phyloP scores from a whole-genome alignment of 30 jellyfish, hydroid and myxozoan species.

The Turritopsis dohrnii region DNA sequence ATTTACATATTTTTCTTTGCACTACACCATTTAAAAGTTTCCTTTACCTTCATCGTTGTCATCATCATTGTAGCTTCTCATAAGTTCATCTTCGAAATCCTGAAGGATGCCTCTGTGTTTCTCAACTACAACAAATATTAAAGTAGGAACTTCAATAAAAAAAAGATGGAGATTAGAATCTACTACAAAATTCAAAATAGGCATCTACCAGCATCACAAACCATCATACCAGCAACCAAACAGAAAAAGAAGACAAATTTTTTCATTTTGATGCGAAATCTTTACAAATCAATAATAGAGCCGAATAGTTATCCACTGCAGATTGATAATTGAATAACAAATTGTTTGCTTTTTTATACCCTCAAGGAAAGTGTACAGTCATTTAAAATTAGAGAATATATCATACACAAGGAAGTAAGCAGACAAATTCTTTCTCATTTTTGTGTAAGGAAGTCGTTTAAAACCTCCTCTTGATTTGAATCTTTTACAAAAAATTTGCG shows the following conservation, averaged over 20 bases:
- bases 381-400: no score
- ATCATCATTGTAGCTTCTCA: neutral
- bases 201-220: neutral
- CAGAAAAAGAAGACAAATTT: neutral
- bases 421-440: no score
- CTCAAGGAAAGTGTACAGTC: neutral
- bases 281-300: neutral
- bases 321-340: neutral
- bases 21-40: no score
- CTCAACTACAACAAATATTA: neutral
- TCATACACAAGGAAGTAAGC: no score
- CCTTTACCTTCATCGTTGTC: neutral
- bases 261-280: neutral
- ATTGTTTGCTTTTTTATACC: neutral
- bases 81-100: neutral
- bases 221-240: neutral
- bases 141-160: neutral
- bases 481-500: no score
- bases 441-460: neutral
- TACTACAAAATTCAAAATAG: no score
- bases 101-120: neutral
- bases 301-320: neutral
- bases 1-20: no score
- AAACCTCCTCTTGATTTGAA: no score
- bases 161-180: neutral